These are phyloP conservation scores for Odocoileus hemionus DNA, from an alignment of 2,113 vertebrate genomes.

Conservation along the genomic window DNA sequence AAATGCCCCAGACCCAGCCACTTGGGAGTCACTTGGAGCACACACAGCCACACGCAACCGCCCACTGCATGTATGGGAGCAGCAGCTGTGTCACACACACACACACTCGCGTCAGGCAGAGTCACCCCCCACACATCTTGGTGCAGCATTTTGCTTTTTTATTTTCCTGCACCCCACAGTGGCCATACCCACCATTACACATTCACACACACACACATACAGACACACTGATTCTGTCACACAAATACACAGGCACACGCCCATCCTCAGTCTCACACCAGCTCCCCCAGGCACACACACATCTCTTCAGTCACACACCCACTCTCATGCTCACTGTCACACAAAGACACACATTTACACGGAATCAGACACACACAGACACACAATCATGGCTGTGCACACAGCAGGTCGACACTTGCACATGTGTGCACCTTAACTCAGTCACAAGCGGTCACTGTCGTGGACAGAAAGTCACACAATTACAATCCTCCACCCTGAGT, in stretches of 20 bases:
- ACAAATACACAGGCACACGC: background rate
- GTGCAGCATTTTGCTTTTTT: background rate
- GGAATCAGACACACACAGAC: background rate
- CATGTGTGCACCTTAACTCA: too few species aligned
- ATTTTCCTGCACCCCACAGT: background rate
- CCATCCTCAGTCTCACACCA: background rate
- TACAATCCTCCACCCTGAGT: background rate
- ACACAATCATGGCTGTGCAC: background rate
- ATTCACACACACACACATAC: background rate
- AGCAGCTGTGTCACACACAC: background rate
- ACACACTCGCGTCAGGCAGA: rapidly evolving
- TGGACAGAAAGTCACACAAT: background rate
- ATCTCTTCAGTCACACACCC: background rate
- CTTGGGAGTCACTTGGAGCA: background rate
- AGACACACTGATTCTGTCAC: background rate
- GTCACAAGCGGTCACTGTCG: too few species aligned
- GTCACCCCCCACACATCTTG: too few species aligned
- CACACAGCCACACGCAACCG: background rate
- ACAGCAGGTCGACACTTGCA: background rate
- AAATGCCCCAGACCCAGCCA: background rate
- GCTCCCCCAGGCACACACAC: background rate
- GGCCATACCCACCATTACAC: background rate
- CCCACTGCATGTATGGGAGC: rapidly evolving
- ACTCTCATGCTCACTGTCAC: background rate
- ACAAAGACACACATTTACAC: background rate